phyloP scores from a whole-genome alignment of 2,113 vertebrate species.

The Phalacrocorax pelagicus region DNA sequence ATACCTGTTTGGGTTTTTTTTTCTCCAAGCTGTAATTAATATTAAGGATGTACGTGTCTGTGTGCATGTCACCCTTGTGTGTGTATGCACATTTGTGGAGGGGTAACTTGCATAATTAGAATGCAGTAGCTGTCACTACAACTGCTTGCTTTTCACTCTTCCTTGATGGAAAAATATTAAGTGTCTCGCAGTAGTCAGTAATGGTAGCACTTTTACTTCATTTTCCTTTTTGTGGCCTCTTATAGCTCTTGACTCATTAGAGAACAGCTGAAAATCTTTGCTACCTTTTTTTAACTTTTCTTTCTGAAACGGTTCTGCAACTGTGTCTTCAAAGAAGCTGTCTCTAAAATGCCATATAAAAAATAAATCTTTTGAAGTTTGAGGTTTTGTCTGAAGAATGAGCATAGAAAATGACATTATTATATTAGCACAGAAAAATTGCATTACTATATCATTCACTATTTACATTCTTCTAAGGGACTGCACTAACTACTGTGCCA shows the following conservation, averaged over 20 bases:
- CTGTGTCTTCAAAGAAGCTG: neutral
- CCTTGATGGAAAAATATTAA: neutral
- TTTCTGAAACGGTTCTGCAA: neutral
- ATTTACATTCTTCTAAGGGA: neutral
- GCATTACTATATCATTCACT: neutral
- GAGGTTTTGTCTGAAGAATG: neutral
- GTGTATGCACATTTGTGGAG: neutral
- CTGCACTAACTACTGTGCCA: neutral
- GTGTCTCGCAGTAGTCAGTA: neutral
- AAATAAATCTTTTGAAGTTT: neutral
- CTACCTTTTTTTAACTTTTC: neutral
- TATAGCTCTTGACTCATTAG: neutral
- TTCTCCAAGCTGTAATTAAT: neutral
- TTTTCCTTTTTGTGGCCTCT: neutral
- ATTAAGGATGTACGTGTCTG: neutral
- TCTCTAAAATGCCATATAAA: neutral
- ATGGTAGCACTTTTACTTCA: neutral
- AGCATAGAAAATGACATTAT: neutral
- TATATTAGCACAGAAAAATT: too few relatives aligned
- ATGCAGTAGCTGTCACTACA: neutral
- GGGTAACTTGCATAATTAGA: neutral
- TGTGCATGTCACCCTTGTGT: neutral
- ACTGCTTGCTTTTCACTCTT: neutral
- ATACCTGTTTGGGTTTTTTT: neutral
- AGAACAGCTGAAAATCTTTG: neutral